Evolutionary conservation across 2,113 vertebrate species (phyloP), one percentile per base, ranked within the genome.

Genomic region (Chrysochloris asiatica): DNA sequence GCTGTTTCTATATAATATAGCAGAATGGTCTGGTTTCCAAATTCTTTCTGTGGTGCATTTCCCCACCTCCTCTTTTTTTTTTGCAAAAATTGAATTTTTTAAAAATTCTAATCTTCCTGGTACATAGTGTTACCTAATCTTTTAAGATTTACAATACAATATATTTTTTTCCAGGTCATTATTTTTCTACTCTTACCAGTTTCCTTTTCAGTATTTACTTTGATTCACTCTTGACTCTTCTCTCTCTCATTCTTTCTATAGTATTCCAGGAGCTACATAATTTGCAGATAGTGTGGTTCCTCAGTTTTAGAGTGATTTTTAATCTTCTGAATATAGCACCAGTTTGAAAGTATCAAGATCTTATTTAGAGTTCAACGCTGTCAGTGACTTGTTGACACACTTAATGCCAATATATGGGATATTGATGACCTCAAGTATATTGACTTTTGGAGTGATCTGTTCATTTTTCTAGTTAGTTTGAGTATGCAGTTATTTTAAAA

Each of bases 131-230:
- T 92, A 86, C 30, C 22, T 83, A 78, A 71, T 59, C 48, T 75
- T 88, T 88, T 78, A n/a, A 72, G 28, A 43, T 84, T 54, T 54
- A 22, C 13, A 36, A 43, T 43, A 83, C 8, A 8, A 3, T 93
- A 26, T 78, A 41, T 76, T 63, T 84, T 67, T 30, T 67, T 59
- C 4, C 45, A 69, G 41, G 19, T 61, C 24, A 43, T 78, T 80
- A 50, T 94, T 86, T 87, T 45, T 5, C 14, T 54, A 30, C 24
- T 80, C 10, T 79, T 92, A 65, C 19, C 2, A 69, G 26, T 76
- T 82, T 82, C 54, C 61, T 88, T 88, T 86, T 83, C 67, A 59
- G 30, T 86, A 24, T 77, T 75, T 86, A 52, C 83, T 94, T 87
- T 73, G 6, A 19, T 80, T 92, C 17, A 67, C 16, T 8, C 6